phyloP scores from a whole-genome alignment of 2,888 invertebrate genomes.

The Pristionchus mayeri region DNA sequence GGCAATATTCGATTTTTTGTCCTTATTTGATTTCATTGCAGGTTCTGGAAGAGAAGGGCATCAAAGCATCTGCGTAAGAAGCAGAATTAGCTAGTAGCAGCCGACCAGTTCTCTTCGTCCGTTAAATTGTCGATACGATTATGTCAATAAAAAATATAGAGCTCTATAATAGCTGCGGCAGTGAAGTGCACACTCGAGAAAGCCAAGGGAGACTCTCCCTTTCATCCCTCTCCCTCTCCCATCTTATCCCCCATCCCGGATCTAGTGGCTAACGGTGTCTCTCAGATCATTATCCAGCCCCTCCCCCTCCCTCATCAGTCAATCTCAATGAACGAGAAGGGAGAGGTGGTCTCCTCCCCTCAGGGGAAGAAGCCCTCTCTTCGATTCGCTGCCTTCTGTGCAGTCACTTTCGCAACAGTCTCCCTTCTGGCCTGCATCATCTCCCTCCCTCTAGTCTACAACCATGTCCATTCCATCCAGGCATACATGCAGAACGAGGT shows the following conservation, averaged over 20 bases:
- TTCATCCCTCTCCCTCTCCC: neutral
- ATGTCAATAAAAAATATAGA: conserved; percentile 45
- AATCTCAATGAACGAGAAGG: conserved; percentile 44
- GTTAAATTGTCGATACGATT: conserved; percentile 46
- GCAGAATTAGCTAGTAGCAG: conserved; percentile 26
- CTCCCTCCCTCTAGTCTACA: conserved; percentile 76
- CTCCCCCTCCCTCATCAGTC: conserved; percentile 12
- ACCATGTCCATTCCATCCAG: conserved; percentile 75
- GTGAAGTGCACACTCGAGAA: conserved; percentile 34
- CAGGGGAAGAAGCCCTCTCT: conserved; percentile 66
- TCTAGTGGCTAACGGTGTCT: neutral
- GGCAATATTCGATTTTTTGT: neutral
- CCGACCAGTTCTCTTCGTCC: conserved; percentile 10
- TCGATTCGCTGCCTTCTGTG: conserved; percentile 73
- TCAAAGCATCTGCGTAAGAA: conserved; percentile 49
- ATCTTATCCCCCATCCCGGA: conserved; percentile 26
- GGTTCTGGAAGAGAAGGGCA: conserved; percentile 63
- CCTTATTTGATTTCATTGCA: neutral
- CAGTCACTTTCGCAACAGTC: conserved; percentile 72
- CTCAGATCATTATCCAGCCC: conserved; percentile 34
- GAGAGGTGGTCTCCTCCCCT: neutral
- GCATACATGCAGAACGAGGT: conserved; percentile 76
- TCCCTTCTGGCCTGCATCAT: conserved; percentile 73
- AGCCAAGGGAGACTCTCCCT: conserved; percentile 43
- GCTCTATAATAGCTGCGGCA: neutral